Conservation (phyloP, 2,797 vertebrate species). For the Coregonus sp. region DNA sequence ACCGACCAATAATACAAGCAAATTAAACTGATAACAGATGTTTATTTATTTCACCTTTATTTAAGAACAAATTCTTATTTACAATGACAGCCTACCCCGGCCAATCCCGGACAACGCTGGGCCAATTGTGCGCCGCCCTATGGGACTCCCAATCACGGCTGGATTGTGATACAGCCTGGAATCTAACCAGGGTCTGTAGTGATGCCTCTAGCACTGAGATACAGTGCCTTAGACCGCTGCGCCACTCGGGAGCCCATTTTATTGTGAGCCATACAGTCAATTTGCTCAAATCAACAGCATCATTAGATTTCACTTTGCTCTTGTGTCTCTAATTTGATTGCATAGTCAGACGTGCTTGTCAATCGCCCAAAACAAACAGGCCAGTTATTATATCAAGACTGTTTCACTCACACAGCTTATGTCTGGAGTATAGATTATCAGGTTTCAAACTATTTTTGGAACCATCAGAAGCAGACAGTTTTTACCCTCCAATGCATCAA, state of each 20-base stretch:
- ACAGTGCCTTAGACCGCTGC: too few relatives aligned
- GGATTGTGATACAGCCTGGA: too few relatives aligned
- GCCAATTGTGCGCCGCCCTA: too few relatives aligned
- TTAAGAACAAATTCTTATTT: too few relatives aligned
- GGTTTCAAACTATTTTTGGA: conserved; percentile 6
- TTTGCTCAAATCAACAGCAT: conserved; percentile 50
- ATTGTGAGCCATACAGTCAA: conserved; percentile 50
- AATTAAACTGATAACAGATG: conserved; percentile 53
- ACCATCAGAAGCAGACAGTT: neutral
- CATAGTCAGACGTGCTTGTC: conserved; percentile 23
- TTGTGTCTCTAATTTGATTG: conserved; percentile 38
- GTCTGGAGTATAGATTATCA: neutral
- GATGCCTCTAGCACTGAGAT: too few relatives aligned
- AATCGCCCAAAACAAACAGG: conserved; percentile 3
- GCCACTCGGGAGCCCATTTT: neutral
- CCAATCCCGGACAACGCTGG: too few relatives aligned
- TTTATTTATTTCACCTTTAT: neutral
- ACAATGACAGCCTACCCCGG: too few relatives aligned
- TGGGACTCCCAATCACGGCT: too few relatives aligned
- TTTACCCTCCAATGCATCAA: conserved; percentile 1
- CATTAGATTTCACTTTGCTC: conserved; percentile 30
- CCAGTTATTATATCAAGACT: neutral
- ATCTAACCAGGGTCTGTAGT: too few relatives aligned
- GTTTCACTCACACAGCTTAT: neutral
- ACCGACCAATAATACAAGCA: conserved; percentile 35